Evolutionary conservation across 2,888 invertebrate species (phyloP).

Genomic region (Leptinotarsa tumamoca): DNA sequence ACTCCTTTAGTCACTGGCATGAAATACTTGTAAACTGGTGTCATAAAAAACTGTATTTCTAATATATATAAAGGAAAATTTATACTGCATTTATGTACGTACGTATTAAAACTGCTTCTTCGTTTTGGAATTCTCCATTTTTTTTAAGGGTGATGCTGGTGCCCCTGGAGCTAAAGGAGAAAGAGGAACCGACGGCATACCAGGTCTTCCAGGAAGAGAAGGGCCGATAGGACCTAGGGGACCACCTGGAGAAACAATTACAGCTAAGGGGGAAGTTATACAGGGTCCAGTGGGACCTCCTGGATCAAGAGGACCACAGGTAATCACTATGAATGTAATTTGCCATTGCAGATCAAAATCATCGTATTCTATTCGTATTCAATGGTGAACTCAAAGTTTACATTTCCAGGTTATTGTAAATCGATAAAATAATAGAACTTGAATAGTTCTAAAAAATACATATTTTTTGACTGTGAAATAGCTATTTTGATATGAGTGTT

Average conservation of each 20-base stretch:
- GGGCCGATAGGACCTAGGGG: constrained; percentile 23
- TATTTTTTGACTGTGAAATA: too few species aligned
- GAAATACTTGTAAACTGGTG: too few species aligned
- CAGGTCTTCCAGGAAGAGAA: constrained; percentile 48
- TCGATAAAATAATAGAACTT: too few species aligned
- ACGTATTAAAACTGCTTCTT: not conserved
- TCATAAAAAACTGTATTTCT: too few species aligned
- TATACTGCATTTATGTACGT: too few species aligned
- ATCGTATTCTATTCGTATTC: not conserved
- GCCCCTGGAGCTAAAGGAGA: constrained; percentile 66
- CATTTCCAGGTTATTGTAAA: not conserved
- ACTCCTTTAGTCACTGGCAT: too few species aligned
- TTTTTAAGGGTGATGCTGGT: constrained; percentile 61
- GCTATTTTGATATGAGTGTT: too few species aligned
- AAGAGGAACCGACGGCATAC: constrained; percentile 56
- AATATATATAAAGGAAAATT: too few species aligned
- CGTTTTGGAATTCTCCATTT: not conserved
- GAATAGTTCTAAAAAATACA: too few species aligned
- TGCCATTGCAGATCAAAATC: not conserved
- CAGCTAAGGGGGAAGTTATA: not conserved
- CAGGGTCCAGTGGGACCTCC: too few species aligned
- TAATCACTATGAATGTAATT: not conserved
- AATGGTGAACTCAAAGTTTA: not conserved
- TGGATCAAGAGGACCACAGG: constrained; percentile 16
- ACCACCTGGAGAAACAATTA: constrained; percentile 31